phyloP scores from a whole-genome alignment of 2,113 vertebrate genomes.

The Australoheros scitulus region DNA sequence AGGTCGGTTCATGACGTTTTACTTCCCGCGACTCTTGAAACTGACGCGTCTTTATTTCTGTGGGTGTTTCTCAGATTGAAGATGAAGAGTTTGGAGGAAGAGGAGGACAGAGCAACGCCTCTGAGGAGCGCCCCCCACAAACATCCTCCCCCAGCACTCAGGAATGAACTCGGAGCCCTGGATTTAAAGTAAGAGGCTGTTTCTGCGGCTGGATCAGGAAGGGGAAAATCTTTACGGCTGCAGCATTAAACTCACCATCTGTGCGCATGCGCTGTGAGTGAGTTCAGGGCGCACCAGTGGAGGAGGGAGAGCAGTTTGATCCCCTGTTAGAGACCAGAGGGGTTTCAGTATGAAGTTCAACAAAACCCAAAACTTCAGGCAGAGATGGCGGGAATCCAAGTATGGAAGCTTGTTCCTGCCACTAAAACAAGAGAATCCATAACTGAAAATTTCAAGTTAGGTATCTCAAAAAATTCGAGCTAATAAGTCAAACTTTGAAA shows the following conservation, averaged over 20 bases:
- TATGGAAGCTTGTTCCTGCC: too few relatives aligned
- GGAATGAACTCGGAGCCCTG: not conserved
- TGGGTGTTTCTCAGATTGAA: not conserved
- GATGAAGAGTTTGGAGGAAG: not conserved
- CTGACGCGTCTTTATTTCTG: not conserved
- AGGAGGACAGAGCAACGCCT: not conserved
- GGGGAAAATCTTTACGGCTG: not conserved
- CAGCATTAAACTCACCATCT: too few relatives aligned
- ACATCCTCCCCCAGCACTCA: not conserved
- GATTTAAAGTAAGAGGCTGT: not conserved
- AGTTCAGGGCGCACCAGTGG: too few relatives aligned
- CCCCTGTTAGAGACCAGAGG: not conserved
- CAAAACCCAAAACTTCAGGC: too few relatives aligned
- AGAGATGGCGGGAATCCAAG: too few relatives aligned
- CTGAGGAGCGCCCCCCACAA: accelerated
- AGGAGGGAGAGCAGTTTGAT: too few relatives aligned
- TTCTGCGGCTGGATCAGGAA: not conserved
- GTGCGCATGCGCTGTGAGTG: too few relatives aligned
- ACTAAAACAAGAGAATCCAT: too few relatives aligned
- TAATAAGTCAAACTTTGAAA: too few relatives aligned
- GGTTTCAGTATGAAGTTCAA: not conserved
- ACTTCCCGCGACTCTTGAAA: not conserved
- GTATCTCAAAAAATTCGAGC: too few relatives aligned
- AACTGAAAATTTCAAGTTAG: too few relatives aligned
- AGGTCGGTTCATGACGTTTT: not conserved